Evolutionary conservation across 2,888 invertebrate species (phyloP).

Genomic region (Lasioglossum pauxillum): DNA sequence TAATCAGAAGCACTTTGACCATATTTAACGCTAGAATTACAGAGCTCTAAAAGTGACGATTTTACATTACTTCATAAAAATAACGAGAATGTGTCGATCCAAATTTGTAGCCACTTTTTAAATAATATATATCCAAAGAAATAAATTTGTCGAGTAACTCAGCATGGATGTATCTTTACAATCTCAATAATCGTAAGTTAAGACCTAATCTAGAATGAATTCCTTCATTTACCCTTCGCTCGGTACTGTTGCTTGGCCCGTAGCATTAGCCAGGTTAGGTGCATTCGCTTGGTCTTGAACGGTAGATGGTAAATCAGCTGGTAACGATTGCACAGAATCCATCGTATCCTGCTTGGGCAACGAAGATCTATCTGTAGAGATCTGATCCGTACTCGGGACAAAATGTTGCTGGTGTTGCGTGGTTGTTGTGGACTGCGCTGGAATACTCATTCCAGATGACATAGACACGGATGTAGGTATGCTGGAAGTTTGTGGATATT

Average conservation of each 20-base stretch:
- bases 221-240: conserved; percentile 62
- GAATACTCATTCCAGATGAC: conserved; percentile 76
- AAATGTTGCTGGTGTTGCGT: conserved; percentile 78
- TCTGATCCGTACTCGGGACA: conserved; percentile 70
- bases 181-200: not conserved
- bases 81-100: not conserved
- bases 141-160: not conserved
- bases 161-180: not conserved
- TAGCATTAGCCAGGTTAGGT: conserved; percentile 19
- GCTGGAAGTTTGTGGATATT: conserved; percentile 74
- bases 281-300: conserved; percentile 52
- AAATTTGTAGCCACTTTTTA: not conserved
- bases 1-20: not conserved
- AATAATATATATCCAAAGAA: not conserved
- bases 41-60: not conserved
- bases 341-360: conserved; percentile 78
- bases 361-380: conserved; percentile 67
- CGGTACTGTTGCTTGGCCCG: conserved; percentile 44
- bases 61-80: not conserved
- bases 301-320: conserved; percentile 63
- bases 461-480: conserved; percentile 74
- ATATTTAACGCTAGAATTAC: not conserved
- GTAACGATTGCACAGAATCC: conserved; percentile 74
- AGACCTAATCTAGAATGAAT: not conserved
- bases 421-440: conserved; percentile 62